Conservation (phyloP, 2,113 vertebrate species). For the Arenaria interpres region DNA sequence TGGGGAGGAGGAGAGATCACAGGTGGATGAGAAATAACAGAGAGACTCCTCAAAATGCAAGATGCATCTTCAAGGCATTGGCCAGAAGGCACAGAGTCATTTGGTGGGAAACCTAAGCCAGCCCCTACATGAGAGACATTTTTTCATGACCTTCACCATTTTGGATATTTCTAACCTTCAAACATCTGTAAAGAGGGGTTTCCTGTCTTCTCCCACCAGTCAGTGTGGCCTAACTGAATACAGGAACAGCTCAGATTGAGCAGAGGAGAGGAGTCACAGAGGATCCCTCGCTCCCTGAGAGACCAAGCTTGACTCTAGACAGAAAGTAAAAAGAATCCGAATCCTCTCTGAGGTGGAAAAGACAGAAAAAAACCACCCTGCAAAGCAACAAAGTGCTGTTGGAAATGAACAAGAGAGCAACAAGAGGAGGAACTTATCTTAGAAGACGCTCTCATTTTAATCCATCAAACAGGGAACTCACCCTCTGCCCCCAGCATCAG, state of each 20-base stretch:
- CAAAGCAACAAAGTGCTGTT: not conserved
- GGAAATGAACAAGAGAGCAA: not conserved
- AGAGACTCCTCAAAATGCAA: not conserved
- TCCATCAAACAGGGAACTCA: not conserved
- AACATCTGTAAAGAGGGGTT: not conserved
- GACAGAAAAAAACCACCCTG: not conserved
- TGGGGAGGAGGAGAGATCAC: not conserved
- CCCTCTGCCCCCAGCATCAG: not conserved
- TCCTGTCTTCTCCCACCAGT: not conserved
- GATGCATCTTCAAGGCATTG: not conserved
- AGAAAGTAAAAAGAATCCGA: not conserved
- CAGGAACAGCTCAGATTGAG: not conserved
- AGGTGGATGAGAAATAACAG: not conserved
- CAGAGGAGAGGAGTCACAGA: not conserved
- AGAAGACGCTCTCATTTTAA: not conserved
- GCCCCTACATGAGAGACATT: not conserved
- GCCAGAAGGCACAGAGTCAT: not conserved
- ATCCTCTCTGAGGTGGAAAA: not conserved
- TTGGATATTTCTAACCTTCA: not conserved
- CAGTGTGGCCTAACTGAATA: not conserved
- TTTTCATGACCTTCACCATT: not conserved
- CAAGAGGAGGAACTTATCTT: not conserved
- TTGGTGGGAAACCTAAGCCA: not conserved
- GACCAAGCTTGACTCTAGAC: not conserved
- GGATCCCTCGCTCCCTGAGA: not conserved